Conservation (phyloP, 2,797 vertebrate species). For the Hapalemur alaotrensis region DNA sequence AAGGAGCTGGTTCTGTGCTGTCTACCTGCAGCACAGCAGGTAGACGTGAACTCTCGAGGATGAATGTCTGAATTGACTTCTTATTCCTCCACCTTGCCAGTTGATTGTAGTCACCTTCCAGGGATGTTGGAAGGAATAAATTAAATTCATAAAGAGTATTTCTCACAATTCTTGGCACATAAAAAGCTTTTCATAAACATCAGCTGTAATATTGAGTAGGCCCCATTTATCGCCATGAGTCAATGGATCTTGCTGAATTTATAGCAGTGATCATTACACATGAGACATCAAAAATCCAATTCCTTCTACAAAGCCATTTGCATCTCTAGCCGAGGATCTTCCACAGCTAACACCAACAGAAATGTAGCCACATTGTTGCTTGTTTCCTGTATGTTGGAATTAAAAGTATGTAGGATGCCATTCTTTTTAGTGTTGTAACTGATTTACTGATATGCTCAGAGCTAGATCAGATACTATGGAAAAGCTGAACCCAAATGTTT, state of each 20-base stretch:
- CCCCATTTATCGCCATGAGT: neutral
- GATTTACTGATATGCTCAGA: neutral
- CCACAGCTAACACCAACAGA: neutral
- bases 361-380: neutral
- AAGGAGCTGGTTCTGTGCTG: neutral
- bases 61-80: neutral
- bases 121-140: neutral
- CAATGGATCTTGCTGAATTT: neutral
- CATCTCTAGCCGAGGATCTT: neutral
- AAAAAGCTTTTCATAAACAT: neutral
- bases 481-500: neutral
- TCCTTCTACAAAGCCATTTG: neutral
- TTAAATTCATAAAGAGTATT: neutral
- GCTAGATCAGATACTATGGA: neutral
- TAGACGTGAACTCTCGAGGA: neutral
- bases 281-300: neutral
- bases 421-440: neutral
- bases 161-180: neutral
- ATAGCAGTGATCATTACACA: neutral
- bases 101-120: neutral
- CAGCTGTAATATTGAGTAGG: neutral
- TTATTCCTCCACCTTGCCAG: neutral
- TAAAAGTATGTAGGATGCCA: neutral
- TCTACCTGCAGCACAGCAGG: neutral
- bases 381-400: neutral